phyloP scores from a whole-genome alignment of 2,888 invertebrate genomes.

The Erebia epiphron region DNA sequence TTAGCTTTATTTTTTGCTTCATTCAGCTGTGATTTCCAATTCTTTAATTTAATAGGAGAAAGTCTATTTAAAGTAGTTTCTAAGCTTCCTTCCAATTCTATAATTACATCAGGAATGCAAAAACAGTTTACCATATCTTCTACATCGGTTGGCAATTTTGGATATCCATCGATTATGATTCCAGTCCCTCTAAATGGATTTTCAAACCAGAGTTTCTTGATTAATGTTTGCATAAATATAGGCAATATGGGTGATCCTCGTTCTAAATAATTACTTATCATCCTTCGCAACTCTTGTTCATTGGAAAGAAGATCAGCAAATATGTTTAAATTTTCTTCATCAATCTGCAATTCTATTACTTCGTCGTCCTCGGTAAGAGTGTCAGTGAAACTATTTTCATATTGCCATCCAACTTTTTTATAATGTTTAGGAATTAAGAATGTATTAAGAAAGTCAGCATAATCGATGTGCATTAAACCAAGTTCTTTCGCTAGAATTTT shows the following conservation, averaged over 20 bases:
- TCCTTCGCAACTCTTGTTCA: constrained; percentile 63
- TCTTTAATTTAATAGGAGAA: constrained; percentile 56
- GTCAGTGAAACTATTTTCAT: constrained; percentile 70
- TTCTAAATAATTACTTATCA: constrained; percentile 76
- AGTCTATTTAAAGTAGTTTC: constrained; percentile 61
- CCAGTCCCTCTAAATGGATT: constrained; percentile 75
- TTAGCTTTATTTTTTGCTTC: constrained; percentile 60
- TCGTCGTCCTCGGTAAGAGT: constrained; percentile 60
- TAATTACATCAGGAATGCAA: constrained; percentile 83
- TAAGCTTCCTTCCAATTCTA: constrained; percentile 70
- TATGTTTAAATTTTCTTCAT: constrained; percentile 62
- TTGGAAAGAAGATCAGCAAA: constrained; percentile 60
- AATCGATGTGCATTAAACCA: constrained; percentile 80
- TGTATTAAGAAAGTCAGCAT: constrained; percentile 62
- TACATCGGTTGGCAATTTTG: constrained; percentile 79
- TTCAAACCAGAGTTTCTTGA: constrained; percentile 79
- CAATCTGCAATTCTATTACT: constrained; percentile 61
- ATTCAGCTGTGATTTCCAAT: constrained; percentile 67
- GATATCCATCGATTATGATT: constrained; percentile 85
- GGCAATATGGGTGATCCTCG: constrained; percentile 72
- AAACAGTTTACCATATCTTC: constrained; percentile 75
- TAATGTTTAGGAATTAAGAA: constrained; percentile 68
- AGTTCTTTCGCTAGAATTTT: constrained; percentile 79
- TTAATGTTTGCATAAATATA: constrained; percentile 65
- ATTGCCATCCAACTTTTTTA: constrained; percentile 68